Evolutionary conservation across 2,888 invertebrate genomes (phyloP).

Genomic region (Hirtodrosophila cameraria): DNA sequence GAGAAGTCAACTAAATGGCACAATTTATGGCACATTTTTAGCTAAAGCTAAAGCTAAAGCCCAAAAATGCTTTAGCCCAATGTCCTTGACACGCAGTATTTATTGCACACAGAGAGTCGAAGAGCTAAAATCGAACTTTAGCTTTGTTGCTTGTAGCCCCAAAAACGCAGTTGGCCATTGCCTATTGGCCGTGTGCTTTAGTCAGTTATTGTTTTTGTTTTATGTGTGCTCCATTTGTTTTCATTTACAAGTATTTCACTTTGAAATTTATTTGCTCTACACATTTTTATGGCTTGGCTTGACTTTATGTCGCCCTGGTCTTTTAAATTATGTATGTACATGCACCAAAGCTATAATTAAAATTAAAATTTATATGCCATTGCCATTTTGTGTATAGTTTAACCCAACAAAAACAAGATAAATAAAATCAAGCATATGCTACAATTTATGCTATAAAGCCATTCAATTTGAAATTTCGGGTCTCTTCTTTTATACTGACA

Average conservation of each 20-base stretch:
- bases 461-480: slow-evolving; percentile 15
- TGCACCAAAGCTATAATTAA: slow-evolving; percentile 62
- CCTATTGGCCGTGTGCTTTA: slow-evolving; percentile 41
- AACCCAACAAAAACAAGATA: slow-evolving; percentile 39
- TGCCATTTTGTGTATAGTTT: slow-evolving; percentile 51
- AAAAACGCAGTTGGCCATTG: slow-evolving; percentile 7
- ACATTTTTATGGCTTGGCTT: slow-evolving; percentile 75
- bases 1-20: slow-evolving; percentile 8
- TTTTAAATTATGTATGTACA: slow-evolving; percentile 62
- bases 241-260: slow-evolving; percentile 80
- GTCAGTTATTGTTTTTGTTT: slow-evolving; percentile 55
- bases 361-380: slow-evolving; percentile 71
- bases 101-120: slow-evolving; percentile 62
- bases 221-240: slow-evolving; percentile 68
- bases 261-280: slow-evolving; percentile 72
- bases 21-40: slow-evolving; percentile 44
- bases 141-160: slow-evolving; percentile 12
- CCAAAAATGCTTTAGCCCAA: slow-evolving; percentile 25
- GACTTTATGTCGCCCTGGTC: slow-evolving; percentile 43
- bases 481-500: not conserved
- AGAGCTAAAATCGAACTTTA: slow-evolving; percentile 62
- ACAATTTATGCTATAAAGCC: slow-evolving; percentile 17
- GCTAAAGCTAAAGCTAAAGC: slow-evolving; percentile 30
- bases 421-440: slow-evolving; percentile 39
- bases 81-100: slow-evolving; percentile 71